Percentiles rank a stretch among this genome's conserved stretches.
Evolutionary conservation across 1,140 invertebrate genomes (phyloP).

Genomic region (Drosophila carrolli): DNA sequence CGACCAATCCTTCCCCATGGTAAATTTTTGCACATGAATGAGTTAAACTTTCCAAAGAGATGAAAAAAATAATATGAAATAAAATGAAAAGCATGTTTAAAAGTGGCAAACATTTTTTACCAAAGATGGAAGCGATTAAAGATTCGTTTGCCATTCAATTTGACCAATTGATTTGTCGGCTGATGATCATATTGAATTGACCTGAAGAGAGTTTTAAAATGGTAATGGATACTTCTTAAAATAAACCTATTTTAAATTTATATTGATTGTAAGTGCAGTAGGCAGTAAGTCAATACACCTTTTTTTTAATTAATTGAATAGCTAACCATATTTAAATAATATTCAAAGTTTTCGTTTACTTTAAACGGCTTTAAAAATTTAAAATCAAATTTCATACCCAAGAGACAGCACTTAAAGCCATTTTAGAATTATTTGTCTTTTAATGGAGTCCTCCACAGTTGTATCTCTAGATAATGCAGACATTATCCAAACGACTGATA

Average conservation of each 20-base stretch:
- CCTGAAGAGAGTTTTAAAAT: not conserved
- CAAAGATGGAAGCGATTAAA: constrained; percentile 37
- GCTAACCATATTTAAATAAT: no score
- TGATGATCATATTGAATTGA: constrained; percentile 18
- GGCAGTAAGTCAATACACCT: no score
- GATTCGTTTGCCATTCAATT: constrained; percentile 20
- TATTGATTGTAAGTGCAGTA: no score
- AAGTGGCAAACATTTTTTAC: constrained; percentile 55
- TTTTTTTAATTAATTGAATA: no score
- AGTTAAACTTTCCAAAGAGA: constrained; percentile 48
- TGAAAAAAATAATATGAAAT: constrained; percentile 14
- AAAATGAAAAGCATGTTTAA: constrained; percentile 59
- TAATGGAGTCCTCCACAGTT: not conserved
- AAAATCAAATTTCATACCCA: not conserved
- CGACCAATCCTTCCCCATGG: constrained; percentile 34
- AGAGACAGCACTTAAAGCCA: not conserved
- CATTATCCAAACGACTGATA: constrained; percentile 29
- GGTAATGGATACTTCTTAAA: not conserved
- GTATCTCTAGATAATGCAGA: constrained; percentile 2
- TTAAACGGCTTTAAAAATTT: no score
- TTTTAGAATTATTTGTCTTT: not conserved
- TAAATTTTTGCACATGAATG: constrained; percentile 77
- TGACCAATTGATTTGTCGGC: constrained; percentile 21
- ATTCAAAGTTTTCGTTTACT: no score
- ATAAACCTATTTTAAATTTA: not conserved